A percentile compares a stretch with the other conserved stretches of the same genome.
Conservation (phyloP, 2,888 invertebrate genomes). For the Nephrotoma flavescens region DNA sequence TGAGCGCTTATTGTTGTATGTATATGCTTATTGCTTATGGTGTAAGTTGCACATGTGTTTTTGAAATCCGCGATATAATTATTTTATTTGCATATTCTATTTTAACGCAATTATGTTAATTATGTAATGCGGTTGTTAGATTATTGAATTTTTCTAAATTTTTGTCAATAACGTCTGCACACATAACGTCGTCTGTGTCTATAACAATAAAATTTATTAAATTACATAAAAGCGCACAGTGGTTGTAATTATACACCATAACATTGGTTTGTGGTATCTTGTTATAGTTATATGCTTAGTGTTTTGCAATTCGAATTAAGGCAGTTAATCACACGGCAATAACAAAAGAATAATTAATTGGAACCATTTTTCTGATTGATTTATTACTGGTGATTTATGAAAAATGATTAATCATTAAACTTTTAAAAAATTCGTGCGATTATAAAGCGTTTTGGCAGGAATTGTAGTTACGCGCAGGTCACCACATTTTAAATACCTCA, state of each 20-base stretch:
- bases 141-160: background rate
- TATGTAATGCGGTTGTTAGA: background rate
- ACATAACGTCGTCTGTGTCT: background rate
- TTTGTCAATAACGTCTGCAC: background rate
- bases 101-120: background rate
- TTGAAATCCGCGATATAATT: background rate
- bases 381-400: background rate
- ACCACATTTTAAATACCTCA: too few relatives aligned
- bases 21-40: background rate
- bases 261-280: background rate
- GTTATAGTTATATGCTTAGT: background rate
- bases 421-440: background rate
- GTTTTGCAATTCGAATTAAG: background rate
- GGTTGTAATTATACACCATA: background rate
- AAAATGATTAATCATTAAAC: background rate
- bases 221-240: background rate
- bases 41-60: background rate
- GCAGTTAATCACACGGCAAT: background rate
- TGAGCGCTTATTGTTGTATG: background rate
- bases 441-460: background rate
- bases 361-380: background rate
- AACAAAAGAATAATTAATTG: background rate
- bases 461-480: background rate
- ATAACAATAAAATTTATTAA: background rate
- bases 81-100: background rate